Percentiles rank a stretch among this genome's conserved stretches.
Evolutionary conservation across 2,113 vertebrate genomes (phyloP).

Genomic region (Ctenodactylus gundi): DNA sequence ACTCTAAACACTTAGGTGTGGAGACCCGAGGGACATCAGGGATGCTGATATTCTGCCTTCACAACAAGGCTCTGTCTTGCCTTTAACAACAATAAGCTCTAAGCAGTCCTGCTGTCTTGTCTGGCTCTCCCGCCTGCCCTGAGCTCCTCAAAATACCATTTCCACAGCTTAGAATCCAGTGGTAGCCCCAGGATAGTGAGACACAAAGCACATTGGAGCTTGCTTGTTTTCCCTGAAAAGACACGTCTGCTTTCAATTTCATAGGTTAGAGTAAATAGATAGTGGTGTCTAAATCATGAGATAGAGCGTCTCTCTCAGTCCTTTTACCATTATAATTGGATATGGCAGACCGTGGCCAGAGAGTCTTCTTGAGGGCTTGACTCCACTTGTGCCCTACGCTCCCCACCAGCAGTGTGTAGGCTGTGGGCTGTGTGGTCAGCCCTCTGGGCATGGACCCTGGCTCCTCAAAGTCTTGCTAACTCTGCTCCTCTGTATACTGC

Average conservation of each 20-base stretch:
- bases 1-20: not conserved
- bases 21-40: too few relatives aligned
- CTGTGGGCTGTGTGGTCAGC: rapidly evolving
- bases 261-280: not conserved
- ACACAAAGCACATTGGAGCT: not conserved
- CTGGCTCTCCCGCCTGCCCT: not conserved
- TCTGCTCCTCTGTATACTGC: not conserved
- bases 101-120: not conserved
- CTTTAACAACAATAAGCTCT: not conserved
- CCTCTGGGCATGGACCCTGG: not conserved
- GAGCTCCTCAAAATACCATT: not conserved
- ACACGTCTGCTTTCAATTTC: not conserved
- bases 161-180: not conserved
- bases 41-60: not conserved
- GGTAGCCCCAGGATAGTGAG: not conserved
- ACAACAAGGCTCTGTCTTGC: not conserved
- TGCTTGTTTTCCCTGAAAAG: not conserved
- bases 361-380: too few relatives aligned
- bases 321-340: not conserved
- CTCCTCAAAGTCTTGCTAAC: not conserved
- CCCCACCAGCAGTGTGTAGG: not conserved
- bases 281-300: not conserved
- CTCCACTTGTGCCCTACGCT: rapidly evolving
- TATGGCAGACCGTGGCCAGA: not conserved
- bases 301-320: not conserved